A percentile compares a stretch with the other conserved stretches of the same genome.
Conservation (phyloP, 2,888 invertebrate genomes). For the Campoletis raptor region DNA sequence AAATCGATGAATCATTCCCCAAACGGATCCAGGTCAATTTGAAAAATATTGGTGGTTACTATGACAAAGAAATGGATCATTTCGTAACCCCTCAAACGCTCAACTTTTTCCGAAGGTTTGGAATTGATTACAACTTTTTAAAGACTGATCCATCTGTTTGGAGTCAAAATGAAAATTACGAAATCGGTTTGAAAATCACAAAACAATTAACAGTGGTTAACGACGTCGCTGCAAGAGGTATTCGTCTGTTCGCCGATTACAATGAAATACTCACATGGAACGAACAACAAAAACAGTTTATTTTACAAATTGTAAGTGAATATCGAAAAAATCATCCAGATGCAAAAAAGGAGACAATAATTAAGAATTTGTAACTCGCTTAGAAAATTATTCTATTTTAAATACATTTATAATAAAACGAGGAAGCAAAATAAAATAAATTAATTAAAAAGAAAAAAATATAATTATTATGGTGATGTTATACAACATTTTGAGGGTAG, state of each 20-base stretch:
- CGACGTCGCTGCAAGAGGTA: slow-evolving; percentile 35
- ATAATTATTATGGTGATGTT: slow-evolving; percentile 31
- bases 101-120: slow-evolving; percentile 39
- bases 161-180: slow-evolving; percentile 28
- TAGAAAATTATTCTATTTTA: slow-evolving; percentile 25
- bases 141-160: slow-evolving; percentile 34
- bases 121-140: slow-evolving; percentile 27
- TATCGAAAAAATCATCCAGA: slow-evolving; percentile 29
- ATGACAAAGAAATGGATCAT: slow-evolving; percentile 45
- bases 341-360: slow-evolving; percentile 36
- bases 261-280: slow-evolving; percentile 37
- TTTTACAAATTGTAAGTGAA: slow-evolving; percentile 34
- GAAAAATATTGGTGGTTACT: slow-evolving; percentile 25
- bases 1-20: slow-evolving; percentile 40
- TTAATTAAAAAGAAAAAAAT: background rate
- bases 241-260: slow-evolving; percentile 24
- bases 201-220: slow-evolving; percentile 35
- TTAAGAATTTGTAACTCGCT: slow-evolving; percentile 20
- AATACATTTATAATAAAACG: slow-evolving; percentile 29
- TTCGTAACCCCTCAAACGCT: slow-evolving; percentile 37
- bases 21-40: slow-evolving; percentile 26
- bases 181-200: slow-evolving; percentile 29
- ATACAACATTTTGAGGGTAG: slow-evolving; percentile 26
- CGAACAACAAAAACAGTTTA: slow-evolving; percentile 37
- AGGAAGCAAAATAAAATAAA: slow-evolving; percentile 10